Base-by-base conservation (phyloP, 2,797 vertebrate genomes). In the Bradypus variegatus region DNA sequence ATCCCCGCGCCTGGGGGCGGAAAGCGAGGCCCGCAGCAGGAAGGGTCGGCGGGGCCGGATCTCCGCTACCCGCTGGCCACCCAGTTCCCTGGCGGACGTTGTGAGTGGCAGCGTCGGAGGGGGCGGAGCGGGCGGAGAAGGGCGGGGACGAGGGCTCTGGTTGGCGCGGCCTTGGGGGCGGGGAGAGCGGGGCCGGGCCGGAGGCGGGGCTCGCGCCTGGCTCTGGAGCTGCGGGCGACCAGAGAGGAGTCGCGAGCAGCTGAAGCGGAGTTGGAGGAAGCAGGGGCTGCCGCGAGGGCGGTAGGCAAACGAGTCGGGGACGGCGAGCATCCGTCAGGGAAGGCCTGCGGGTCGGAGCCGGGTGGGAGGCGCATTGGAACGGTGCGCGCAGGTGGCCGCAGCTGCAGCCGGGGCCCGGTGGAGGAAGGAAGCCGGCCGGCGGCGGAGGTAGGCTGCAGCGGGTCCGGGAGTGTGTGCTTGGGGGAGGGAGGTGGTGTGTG, bases 401-500 rank as follows among this genome's bases (percentile, higher is more conserved):
- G 78, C 73, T 87, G 92, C 89, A 81, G 73, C 78, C 53, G n/a
- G 27, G 78, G 45, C 69, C 38, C 8, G 3, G 81, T 48, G 36
- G 79, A 25, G 87, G 90, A 78, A 95, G 84, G 94, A 94, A 94
- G 92, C 75, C 60, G 48, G 73, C 31, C 19, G 73, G 38, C 72
- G 18, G 86, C 92, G 95, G 93, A 97, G 96, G 95, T 94, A 76
- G 67, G 87, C 87, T 48, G 84, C 55, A 2, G 76, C 79, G 6
- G 88, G 94, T 64, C 91, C 75, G 41, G 77, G 94, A 60, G 89
- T 79, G 86, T 79, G 94, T 58, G 86, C 94, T 38, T 76, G 77
- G 86, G 91, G 69, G 90, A 80, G 91, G 95, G 87, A 95, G 94
- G 94, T 93, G 69, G 93, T 94, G 88, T 92, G 83, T 89, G 92